Conservation (phyloP, 2,797 vertebrate genomes). For the Erethizon dorsatum region DNA sequence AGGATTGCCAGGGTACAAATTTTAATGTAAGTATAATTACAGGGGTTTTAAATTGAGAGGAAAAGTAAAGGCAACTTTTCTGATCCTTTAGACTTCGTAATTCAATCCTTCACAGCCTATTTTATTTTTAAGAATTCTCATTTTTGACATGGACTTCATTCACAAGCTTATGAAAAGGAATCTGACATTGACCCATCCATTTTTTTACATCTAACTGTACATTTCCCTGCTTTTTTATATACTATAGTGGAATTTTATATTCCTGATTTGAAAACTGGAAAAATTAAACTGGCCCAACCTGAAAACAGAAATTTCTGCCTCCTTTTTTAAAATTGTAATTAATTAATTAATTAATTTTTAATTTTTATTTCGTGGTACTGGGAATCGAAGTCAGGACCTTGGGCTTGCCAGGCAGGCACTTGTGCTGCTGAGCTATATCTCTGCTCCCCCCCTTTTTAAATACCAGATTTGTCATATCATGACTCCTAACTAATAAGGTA, state of each 20-base stretch:
- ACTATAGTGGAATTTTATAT: neutral
- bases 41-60: neutral
- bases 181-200: neutral
- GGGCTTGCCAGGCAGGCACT: too few species aligned
- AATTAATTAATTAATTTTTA: too few species aligned
- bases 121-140: constrained; percentile 16
- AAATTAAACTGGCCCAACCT: neutral
- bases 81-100: neutral
- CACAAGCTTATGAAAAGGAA: neutral
- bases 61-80: neutral
- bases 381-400: too few species aligned
- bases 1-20: neutral
- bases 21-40: neutral
- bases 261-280: neutral
- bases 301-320: neutral
- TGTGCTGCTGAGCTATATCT: too few species aligned
- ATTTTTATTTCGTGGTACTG: too few species aligned
- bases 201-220: neutral
- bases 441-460: too few species aligned
- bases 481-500: constrained; percentile 22
- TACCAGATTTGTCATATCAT: neutral
- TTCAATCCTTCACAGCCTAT: neutral
- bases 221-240: neutral
- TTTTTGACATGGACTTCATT: constrained; percentile 10
- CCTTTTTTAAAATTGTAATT: too few species aligned